Evolutionary conservation across 2,888 invertebrate species (phyloP).

Genomic region (Lypha dubia): DNA sequence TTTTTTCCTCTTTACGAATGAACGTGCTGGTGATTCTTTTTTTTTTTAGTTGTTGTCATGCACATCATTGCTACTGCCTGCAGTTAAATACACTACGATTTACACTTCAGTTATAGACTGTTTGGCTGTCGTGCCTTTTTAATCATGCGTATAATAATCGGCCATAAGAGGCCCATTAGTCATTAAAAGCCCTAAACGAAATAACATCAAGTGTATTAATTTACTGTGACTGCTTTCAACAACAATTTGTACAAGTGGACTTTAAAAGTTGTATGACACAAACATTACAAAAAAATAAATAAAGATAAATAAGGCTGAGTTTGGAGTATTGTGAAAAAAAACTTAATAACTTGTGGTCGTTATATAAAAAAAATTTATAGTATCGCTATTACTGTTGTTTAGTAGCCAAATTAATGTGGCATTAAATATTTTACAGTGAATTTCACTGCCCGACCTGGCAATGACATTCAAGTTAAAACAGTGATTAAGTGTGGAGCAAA

Average conservation of each 20-base stretch:
- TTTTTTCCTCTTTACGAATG: conserved; percentile 19
- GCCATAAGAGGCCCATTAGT: conserved; percentile 66
- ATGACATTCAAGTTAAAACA: neutral
- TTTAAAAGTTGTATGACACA: conserved; percentile 20
- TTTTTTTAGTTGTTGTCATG: too few species aligned
- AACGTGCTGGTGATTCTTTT: conserved; percentile 54
- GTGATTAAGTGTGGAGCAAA: conserved; percentile 4
- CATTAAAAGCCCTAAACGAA: conserved; percentile 55
- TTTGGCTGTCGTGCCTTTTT: conserved; percentile 14
- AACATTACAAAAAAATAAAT: neutral
- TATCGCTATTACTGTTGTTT: conserved; percentile 35
- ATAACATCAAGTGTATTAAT: conserved; percentile 56
- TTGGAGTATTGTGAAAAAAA: conserved; percentile 37
- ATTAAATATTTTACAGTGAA: conserved; percentile 55
- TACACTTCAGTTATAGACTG: conserved; percentile 34
- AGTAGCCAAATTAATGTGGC: conserved; percentile 68
- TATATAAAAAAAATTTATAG: conserved; percentile 30
- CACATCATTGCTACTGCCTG: conserved; percentile 38
- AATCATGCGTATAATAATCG: conserved; percentile 60
- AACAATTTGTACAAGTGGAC: conserved; percentile 10
- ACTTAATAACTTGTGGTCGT: conserved; percentile 24
- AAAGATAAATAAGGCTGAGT: conserved; percentile 14
- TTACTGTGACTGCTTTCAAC: conserved; percentile 45
- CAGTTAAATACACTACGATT: conserved; percentile 23
- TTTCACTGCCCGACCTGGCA: conserved; percentile 22